These are phyloP conservation scores for Anthrax anthrax DNA, from an alignment of 2,888 invertebrate species.

Conservation along the genomic window DNA sequence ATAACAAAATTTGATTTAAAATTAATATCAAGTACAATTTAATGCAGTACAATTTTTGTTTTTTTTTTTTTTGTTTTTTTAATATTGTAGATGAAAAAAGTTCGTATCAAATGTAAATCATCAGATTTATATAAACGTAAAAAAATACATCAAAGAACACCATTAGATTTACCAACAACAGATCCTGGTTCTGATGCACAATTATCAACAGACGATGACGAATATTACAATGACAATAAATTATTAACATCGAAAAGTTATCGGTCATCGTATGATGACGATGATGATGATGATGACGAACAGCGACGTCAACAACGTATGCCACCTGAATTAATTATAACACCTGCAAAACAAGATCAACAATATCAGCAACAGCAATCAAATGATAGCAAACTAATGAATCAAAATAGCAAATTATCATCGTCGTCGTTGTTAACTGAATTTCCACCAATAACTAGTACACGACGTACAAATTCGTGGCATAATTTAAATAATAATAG, in stretches of 20 bases:
- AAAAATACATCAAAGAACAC: constrained; percentile 28
- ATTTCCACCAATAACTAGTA: constrained; percentile 17
- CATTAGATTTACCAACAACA: constrained; percentile 43
- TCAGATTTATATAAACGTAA: constrained; percentile 11
- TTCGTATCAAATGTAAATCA: constrained; percentile 6
- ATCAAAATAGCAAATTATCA: no score
- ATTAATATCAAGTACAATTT: no score
- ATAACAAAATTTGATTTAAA: no score
- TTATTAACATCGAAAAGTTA: background rate
- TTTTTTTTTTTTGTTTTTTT: no score
- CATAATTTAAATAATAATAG: constrained; percentile 23
- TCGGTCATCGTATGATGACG: no score
- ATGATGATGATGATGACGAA: no score
- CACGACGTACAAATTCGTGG: constrained; percentile 30
- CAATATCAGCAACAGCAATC: constrained; percentile 4
- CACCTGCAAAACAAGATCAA: constrained; percentile 21
- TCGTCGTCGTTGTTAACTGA: constrained; percentile 12
- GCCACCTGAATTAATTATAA: constrained; percentile 37
- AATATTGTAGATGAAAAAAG: background rate
- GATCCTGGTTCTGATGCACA: constrained; percentile 49
- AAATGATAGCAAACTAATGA: background rate
- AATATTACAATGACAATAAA: constrained; percentile 13
- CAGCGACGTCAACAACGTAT: constrained; percentile 16
- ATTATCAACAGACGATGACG: constrained; percentile 45
- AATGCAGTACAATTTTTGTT: no score